Base-by-base conservation (phyloP, 2,113 vertebrate genomes). In the Sylvilagus bachmani region DNA sequence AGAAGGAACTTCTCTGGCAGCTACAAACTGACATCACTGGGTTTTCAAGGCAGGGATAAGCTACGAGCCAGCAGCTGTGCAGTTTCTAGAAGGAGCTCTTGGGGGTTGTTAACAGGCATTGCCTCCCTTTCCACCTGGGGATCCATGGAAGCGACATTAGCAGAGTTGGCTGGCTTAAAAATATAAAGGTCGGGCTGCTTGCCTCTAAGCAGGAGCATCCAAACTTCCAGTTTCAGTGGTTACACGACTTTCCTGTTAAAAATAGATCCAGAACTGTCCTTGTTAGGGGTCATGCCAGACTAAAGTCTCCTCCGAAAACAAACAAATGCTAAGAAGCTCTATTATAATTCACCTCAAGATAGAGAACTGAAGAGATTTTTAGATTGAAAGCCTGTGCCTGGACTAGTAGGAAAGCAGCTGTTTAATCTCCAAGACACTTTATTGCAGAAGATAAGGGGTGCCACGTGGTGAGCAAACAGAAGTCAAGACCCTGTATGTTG, bases 281-380 rank as follows among this genome's bases (percentile, higher is more conserved):
- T 79, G 33, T 87, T 87, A 64, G 22, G 27, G 5, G n/a, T 74
- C 44, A n/a, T 55, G n/a, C 36, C 9, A 49, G 69, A 10, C 21
- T 7, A 19, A 58, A 22, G 11, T 74, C 22, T 94, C n/a, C 58
- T 82, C 82, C 62, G 38, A 81, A 61, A 55, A 55, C 12, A 78
- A 12, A 12, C 51, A 55, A 75, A 24, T 62, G 53, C 73, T n/a
- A 10, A n/a, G 61, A 82, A 58, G 22, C 44, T 74, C 9, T 25
- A 19, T 70, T 88, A 85, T 91, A 89, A 55, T 33, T 85, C 9
- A 67, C 44, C 27, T 51, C 44, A 49, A 90, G 55, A 55, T 74
- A 90, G 62, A 62, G 22, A 73, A 69, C 38, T 51, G 53, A 81
- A 74, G 73, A 91, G 22, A 71, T 55, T 83, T 83, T 90, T 87